These are phyloP conservation scores for Pipistrellus pygmaeus DNA, from an alignment of 2,797 vertebrate genomes.

Conservation along the genomic window DNA sequence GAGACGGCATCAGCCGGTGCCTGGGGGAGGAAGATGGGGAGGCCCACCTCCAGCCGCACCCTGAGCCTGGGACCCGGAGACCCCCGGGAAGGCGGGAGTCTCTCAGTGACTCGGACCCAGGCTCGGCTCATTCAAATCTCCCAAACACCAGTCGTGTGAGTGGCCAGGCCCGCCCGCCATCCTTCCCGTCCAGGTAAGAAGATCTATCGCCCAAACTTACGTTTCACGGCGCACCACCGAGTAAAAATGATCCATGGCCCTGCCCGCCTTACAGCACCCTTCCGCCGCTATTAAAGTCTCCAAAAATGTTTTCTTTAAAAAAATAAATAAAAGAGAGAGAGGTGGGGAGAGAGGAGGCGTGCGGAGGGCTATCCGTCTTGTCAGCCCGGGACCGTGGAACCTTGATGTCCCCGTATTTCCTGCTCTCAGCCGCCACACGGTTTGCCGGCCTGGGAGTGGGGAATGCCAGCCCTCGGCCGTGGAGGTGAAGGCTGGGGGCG, in stretches of 20 bases:
- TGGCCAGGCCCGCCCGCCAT: constrained; percentile 64
- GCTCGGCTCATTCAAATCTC: constrained; percentile 48
- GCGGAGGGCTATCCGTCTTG: constrained; percentile 85
- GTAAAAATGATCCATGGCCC: constrained; percentile 87
- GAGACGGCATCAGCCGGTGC: neutral
- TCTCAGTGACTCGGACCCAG: neutral
- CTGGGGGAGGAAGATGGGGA: neutral
- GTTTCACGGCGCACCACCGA: constrained; percentile 84
- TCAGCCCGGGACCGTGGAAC: constrained; percentile 84
- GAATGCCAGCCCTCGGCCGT: neutral
- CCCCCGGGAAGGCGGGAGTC: constrained; percentile 7
- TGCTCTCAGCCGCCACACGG: constrained; percentile 81
- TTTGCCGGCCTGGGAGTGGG: constrained; percentile 66
- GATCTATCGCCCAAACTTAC: constrained; percentile 84
- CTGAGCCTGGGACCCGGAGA: neutral
- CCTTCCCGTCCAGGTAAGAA: constrained; percentile 84
- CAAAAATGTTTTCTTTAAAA: constrained; percentile 83
- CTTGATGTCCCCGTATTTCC: constrained; percentile 87
- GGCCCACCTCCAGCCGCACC: neutral
- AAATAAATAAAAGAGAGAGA: constrained; percentile 72
- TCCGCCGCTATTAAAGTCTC: constrained; percentile 83
- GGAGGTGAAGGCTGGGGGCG: neutral
- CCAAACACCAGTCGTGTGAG: constrained; percentile 66
- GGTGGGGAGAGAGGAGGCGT: constrained; percentile 71
- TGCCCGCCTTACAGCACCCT: constrained; percentile 84